Base-by-base conservation (phyloP, 2,888 invertebrate species). In the Coelopa pilipes region DNA sequence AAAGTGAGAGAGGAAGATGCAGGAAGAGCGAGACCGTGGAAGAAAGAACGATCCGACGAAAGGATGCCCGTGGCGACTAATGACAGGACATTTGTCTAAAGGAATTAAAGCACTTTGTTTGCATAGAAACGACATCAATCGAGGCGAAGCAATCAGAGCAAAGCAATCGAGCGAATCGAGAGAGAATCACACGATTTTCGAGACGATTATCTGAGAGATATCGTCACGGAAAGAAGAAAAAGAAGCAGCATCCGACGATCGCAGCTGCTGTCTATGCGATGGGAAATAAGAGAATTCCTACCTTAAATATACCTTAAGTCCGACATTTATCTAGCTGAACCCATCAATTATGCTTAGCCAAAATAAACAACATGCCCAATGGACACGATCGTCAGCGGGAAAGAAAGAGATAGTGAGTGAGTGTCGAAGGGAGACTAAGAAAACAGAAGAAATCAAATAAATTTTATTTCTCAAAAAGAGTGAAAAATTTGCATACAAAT, bases 401-500 rank as follows among this genome's bases (percentile, higher is more conserved):
- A 34, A 34, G 34, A 34, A 34, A 34, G 34, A 34, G 34, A 34
- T 7, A 34, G 34, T 4, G 2, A 34, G 34, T 4, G 2, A 34
- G 34, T 34, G 4, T 34, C 34, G 34, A 34, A 34, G 34, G 34
- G 34, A 2, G 34, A 47, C 45, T 46, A 4, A 63, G 12, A 34
- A 45, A 62, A 65, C 45, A 65, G 65, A 17, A 46, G 9, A 17
- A 13, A 68, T 34, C 3, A 47, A 45, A 59, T 59, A 47, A 59
- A 59, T 46, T 21, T 45, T n/a, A 57, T 69, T 45, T 69, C 21
- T 17, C 21, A 17, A 70, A 60, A 60, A 19, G 47, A 62, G 63
- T 53, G 17, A 45, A 17, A 65, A 72, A 72, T 72, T 72, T 67
- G 72, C 72, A 72, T 67, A 72, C 59, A 72, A 72, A 72, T 72